Base-by-base conservation (phyloP, 2,888 invertebrate genomes). In the Eupithecia abbreviata region DNA sequence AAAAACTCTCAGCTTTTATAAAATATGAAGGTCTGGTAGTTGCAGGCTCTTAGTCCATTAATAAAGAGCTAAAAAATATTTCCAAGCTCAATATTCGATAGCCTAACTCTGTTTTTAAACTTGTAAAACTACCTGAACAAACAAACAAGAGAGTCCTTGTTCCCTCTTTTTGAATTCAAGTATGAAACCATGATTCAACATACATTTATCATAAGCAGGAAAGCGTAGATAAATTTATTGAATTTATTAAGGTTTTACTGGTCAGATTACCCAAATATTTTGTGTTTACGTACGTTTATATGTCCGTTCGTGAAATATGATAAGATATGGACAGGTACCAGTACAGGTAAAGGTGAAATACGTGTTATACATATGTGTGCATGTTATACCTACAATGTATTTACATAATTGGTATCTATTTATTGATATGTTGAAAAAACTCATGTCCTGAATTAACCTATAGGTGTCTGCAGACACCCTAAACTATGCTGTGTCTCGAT, bases 191-290 rank as follows among this genome's bases (percentile, higher is more conserved):
- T 62, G 62, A 58, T 30, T 62, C 62, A 62, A 12, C 12, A 10
- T 30, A 62, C 2, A 62, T 62, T 30, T 30, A 62, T 30, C 62
- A 4, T 12, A 4, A 62, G 62, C 18, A 62, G 30, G 62, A 30
- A 62, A 10, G n/a, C n/a, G 2, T 55, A 55, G n/a, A 58, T 55
- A 30, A 30, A n/a, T 15, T 18, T 58, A 30, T 62, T 18, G 62
- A 62, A 62, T 30, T 58, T 58, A 58, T 58, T 18, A 58, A 58
- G 58, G 58, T 18, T 58, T 55, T 18, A 58, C 62, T 30, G 62
- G 4, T 30, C 62, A 62, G 62, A 62, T 62, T 62, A 62, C 30
- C 62, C 30, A 62, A 62, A 62, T 62, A 62, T 62, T 62, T 62
- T 62, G 62, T 62, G 18, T 62, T 62, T 62, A 62, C 62, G 62